Percentiles rank a stretch among this genome's conserved stretches.
Evolutionary conservation across 2,113 vertebrate species (phyloP).

Genomic region (Pycnonotus jocosus): DNA sequence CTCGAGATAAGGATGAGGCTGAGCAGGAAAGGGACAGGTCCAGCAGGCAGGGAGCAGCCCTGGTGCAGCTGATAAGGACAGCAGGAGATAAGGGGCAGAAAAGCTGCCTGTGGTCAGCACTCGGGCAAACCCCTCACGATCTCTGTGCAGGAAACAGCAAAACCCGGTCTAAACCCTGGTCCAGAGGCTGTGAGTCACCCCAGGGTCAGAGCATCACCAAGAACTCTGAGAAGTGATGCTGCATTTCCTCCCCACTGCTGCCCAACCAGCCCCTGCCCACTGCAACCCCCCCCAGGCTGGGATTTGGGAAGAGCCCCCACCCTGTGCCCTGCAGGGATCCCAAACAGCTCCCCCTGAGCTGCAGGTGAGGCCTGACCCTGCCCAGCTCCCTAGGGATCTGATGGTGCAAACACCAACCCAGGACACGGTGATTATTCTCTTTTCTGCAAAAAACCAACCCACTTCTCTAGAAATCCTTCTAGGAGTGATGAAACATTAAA

Average conservation of each 20-base stretch:
- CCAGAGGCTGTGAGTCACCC: neutral
- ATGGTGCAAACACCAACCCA: neutral
- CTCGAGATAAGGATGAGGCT: neutral
- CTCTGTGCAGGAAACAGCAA: neutral
- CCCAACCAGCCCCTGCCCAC: neutral
- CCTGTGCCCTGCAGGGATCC: neutral
- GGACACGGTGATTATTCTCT: neutral
- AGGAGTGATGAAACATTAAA: neutral
- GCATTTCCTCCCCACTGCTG: too few relatives aligned
- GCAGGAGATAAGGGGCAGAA: neutral
- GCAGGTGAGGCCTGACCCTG: neutral
- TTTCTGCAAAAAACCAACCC: neutral
- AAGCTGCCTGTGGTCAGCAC: neutral
- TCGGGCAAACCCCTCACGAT: accelerated
- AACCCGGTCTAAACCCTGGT: neutral
- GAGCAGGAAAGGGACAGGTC: neutral
- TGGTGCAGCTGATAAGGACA: neutral
- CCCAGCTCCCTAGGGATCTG: neutral
- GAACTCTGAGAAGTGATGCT: neutral
- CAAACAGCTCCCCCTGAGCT: neutral
- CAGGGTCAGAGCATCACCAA: neutral
- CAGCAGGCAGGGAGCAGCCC: neutral
- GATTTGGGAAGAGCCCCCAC: neutral
- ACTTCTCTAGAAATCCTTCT: neutral
- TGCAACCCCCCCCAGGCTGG: neutral